Evolutionary conservation across 2,797 vertebrate genomes (phyloP), one percentile per base, ranked within the genome.

Genomic region (Podarcis lilfordi): DNA sequence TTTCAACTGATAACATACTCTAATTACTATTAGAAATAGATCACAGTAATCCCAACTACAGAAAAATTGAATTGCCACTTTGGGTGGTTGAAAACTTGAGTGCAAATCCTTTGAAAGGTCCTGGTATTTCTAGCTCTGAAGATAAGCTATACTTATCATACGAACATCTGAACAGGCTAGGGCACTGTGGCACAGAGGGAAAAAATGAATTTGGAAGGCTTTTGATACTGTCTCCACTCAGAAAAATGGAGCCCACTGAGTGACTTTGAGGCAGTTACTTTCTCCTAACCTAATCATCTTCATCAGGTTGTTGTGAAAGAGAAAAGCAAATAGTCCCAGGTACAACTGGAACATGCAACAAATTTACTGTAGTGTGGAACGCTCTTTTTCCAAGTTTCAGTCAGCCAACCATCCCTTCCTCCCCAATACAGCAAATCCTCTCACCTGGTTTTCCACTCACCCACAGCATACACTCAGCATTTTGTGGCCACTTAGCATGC

Each of bases 31-130:
- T 77, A 29, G 23, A 85, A 85, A 77, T 45, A 23, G 7, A 21
- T 45, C 4, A 40, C 79, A 87, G 45, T 77, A 85, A 88, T 50
- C 86, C 82, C 72, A 76, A 32, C 69, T 29, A 64, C 6, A 15
- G n/a, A 85, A 27, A 55, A 23, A 87, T 21, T 21, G 85, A 80
- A 80, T 76, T 61, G 6, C 27, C 45, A 85, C 74, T 83, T 92
- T 25, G 5, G 23, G 37, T 17, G 40, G 89, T 89, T 93, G 84
- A 92, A 92, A 92, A 85, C 10, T 8, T 71, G 27, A 68, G 4
- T 88, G 86, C 72, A 80, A 55, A 35, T 50, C 17, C 79, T 85
- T 72, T 86, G 76, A 90, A 91, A 95, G 77, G 7, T 29, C 17
- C 71, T 35, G 50, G 35, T 82, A 91, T 71, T 90, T 43, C 50